phyloP scores from a whole-genome alignment of 1,140 invertebrate species.

The Elymnias hypermnestra region DNA sequence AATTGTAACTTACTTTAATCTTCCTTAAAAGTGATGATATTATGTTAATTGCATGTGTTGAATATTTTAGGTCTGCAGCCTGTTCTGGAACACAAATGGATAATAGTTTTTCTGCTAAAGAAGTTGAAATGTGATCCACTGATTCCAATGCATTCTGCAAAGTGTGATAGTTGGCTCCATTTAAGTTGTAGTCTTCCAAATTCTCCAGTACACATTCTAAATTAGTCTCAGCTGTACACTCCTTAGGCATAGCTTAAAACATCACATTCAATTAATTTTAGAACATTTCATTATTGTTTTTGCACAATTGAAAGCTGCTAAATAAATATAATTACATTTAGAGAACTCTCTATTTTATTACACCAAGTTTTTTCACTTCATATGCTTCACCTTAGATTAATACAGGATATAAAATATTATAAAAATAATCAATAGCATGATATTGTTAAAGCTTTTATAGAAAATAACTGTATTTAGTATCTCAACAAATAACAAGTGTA shows the following conservation, averaged over 20 bases:
- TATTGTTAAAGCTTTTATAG: too few species aligned
- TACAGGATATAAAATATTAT: too few species aligned
- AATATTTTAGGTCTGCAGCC: conserved; percentile 39
- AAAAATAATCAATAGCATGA: too few species aligned
- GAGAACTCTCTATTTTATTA: too few species aligned
- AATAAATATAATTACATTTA: too few species aligned
- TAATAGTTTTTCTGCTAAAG: conserved; percentile 35
- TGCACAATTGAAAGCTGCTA: too few species aligned
- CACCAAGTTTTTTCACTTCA: too few species aligned
- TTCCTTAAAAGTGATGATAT: conserved; percentile 38
- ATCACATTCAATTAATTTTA: background rate
- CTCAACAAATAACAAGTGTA: too few species aligned
- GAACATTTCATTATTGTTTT: too few species aligned
- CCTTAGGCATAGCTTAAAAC: conserved; percentile 40
- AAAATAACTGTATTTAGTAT: too few species aligned
- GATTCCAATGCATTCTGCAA: conserved; percentile 36
- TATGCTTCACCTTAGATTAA: too few species aligned
- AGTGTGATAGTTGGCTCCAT: conserved; percentile 29
- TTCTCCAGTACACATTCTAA: conserved; percentile 28
- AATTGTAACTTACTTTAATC: conserved; percentile 42
- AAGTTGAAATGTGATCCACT: conserved; percentile 18
- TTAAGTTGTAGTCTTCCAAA: conserved; percentile 31
- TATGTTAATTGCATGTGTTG: conserved; percentile 36
- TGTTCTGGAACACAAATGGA: conserved; percentile 39
- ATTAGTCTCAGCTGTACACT: conserved; percentile 14